Evolutionary conservation across 1,140 invertebrate species (phyloP).

Genomic region (Tribolium castaneum): DNA sequence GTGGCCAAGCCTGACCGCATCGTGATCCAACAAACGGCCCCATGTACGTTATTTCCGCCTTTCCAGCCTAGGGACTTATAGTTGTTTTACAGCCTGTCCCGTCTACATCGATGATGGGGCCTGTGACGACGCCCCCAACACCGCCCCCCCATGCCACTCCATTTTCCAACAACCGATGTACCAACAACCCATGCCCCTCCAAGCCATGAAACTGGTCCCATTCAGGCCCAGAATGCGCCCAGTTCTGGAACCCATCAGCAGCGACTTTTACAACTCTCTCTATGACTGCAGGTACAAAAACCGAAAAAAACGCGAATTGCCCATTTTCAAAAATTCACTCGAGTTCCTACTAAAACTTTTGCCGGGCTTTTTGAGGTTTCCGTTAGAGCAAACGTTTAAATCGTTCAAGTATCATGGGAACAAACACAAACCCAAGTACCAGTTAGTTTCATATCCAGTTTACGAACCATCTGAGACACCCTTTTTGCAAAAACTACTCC

Average conservation of each 20-base stretch:
- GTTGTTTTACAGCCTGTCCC: neutral
- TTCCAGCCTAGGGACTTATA: neutral
- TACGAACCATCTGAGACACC: neutral
- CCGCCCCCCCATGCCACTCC: neutral
- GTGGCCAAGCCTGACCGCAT: neutral
- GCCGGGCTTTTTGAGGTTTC: conserved; percentile 6
- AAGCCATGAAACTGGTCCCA: neutral
- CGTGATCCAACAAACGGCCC: neutral
- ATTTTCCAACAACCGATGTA: neutral
- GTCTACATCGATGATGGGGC: neutral
- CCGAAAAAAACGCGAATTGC: conserved; percentile 7
- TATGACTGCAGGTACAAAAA: conserved; percentile 24
- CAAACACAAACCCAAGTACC: neutral
- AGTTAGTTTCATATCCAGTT: neutral
- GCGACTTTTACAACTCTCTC: neutral
- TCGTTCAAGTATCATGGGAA: neutral
- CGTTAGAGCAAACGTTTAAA: neutral
- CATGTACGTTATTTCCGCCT: neutral
- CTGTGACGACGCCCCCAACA: neutral
- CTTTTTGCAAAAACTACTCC: conserved; percentile 16
- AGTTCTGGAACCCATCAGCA: neutral
- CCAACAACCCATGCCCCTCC: neutral
- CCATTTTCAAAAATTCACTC: conserved; percentile 20
- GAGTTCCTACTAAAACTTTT: neutral
- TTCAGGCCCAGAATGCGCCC: neutral